Conservation (phyloP, 2,113 vertebrate species). For the Vicugna pacos region DNA sequence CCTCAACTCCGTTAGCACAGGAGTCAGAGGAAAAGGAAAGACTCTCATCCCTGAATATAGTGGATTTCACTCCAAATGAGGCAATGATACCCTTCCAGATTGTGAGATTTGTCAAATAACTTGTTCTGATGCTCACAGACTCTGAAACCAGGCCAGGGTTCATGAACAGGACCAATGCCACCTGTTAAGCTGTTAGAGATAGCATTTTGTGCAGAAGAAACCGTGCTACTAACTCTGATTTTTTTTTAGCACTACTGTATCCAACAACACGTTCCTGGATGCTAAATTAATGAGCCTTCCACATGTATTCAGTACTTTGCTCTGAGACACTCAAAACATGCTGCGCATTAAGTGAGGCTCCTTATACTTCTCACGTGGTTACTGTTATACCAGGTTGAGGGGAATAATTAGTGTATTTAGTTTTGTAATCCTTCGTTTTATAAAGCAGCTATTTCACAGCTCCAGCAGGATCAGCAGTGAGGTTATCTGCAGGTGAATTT, state of each 20-base stretch:
- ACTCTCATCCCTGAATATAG: not conserved
- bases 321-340: constrained; percentile 47
- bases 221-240: constrained; percentile 27
- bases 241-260: constrained; percentile 60
- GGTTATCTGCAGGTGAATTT: constrained; percentile 20
- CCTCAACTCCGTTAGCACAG: not conserved
- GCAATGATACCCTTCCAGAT: constrained; percentile 47
- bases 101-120: constrained; percentile 67
- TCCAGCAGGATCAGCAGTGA: not conserved
- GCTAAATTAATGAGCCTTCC: constrained; percentile 23
- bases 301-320: not conserved
- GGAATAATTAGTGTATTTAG: constrained; percentile 14
- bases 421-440: constrained; percentile 48
- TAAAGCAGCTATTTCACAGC: constrained; percentile 5
- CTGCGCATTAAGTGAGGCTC: not conserved
- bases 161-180: constrained; percentile 43
- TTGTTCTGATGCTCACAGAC: constrained; percentile 53
- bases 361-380: not conserved
- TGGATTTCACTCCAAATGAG: constrained; percentile 49
- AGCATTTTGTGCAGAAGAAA: constrained; percentile 56
- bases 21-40: constrained; percentile 58
- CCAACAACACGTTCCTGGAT: constrained; percentile 8
- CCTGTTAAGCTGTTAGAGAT: constrained; percentile 66
- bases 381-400: not conserved
- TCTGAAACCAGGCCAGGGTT: constrained; percentile 60